Evolutionary conservation across 1,140 invertebrate genomes (phyloP).

Genomic region (Parasteatoda tepidariorum): DNA sequence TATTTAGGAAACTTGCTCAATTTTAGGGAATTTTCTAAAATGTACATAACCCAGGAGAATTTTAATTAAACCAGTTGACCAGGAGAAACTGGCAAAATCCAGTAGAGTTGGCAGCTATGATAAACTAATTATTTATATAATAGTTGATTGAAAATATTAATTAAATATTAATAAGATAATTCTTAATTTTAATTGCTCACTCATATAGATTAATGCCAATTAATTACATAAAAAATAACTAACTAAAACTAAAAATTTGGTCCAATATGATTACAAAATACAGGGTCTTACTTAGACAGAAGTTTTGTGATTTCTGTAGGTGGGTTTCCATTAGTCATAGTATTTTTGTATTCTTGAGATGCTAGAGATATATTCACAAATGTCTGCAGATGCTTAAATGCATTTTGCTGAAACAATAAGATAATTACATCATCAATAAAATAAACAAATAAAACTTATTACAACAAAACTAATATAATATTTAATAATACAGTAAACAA

Average conservation of each 20-base stretch:
- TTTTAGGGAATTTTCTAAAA: too few species aligned
- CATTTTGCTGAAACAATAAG: slow-evolving; percentile 66
- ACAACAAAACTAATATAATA: too few species aligned
- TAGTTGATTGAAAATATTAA: slow-evolving; percentile 53
- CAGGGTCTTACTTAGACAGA: slow-evolving; percentile 74
- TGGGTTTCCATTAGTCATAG: slow-evolving; percentile 6
- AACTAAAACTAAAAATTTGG: too few species aligned
- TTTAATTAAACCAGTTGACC: too few species aligned
- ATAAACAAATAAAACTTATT: slow-evolving; percentile 1
- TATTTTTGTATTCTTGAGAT: slow-evolving; percentile 62
- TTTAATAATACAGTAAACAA: too few species aligned
- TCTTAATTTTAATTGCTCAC: neutral
- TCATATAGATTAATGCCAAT: too few species aligned
- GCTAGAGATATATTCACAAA: slow-evolving; percentile 81
- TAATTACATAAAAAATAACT: too few species aligned
- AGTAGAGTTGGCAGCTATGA: too few species aligned
- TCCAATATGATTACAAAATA: neutral
- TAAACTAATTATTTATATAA: slow-evolving; percentile 60
- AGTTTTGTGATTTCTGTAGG: slow-evolving; percentile 30
- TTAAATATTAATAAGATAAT: neutral
- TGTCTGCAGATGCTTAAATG: slow-evolving; percentile 75
- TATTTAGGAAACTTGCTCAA: too few species aligned
- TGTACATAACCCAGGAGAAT: too few species aligned
- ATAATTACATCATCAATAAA: slow-evolving; percentile 11
- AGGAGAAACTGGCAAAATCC: too few species aligned